Conservation (phyloP, 2,888 invertebrate species). For the Oconnorella tubifera region DNA sequence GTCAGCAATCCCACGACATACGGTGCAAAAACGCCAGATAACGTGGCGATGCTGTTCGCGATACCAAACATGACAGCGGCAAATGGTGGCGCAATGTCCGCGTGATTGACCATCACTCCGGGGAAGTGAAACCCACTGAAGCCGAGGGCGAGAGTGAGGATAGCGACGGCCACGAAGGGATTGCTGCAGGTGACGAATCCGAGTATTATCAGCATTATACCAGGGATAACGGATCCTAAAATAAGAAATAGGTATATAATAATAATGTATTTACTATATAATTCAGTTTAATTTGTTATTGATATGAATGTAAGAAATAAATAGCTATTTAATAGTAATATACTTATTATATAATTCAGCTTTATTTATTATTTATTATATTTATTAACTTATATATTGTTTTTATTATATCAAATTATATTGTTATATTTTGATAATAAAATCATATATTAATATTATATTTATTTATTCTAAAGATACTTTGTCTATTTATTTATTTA, state of each 20-base stretch:
- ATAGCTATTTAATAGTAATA: no score
- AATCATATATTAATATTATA: no score
- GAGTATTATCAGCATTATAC: constrained; percentile 25
- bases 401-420: no score
- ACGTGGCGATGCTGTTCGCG: constrained; percentile 37
- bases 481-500: no score
- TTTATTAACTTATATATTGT: no score
- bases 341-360: no score
- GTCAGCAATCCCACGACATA: constrained; percentile 30
- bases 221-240: constrained; percentile 17
- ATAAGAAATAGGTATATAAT: not conserved
- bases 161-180: constrained; percentile 67
- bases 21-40: constrained; percentile 38
- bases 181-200: constrained; percentile 30
- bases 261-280: no score
- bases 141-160: constrained; percentile 90
- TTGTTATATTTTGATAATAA: no score
- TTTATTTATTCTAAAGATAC: no score
- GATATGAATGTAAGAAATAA: no score
- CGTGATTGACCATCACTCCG: constrained; percentile 36
- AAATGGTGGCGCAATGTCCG: constrained; percentile 39
- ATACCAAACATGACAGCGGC: constrained; percentile 39
- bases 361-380: no score
- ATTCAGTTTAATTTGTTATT: no score
- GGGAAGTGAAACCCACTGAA: constrained; percentile 75